Evolutionary conservation across 2,888 invertebrate genomes (phyloP).

Genomic region (Stenotaenia linearis): DNA sequence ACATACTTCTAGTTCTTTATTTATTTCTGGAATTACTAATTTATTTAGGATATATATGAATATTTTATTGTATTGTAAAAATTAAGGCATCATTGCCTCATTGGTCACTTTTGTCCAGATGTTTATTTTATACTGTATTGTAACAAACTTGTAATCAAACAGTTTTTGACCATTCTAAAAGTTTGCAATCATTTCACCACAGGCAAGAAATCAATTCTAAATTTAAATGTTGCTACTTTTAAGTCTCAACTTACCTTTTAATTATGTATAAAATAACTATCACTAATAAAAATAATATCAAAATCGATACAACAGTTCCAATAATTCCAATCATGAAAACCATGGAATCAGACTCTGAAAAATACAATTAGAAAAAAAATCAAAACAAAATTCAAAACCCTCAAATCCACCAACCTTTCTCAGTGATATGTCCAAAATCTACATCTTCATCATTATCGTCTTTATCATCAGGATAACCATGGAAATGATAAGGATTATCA

Average conservation of each 20-base stretch:
- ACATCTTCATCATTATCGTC: background rate
- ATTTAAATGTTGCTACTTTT: too few species aligned
- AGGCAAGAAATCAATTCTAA: too few species aligned
- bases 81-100: too few species aligned
- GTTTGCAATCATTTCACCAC: too few species aligned
- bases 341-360: constrained; percentile 7
- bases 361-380: background rate
- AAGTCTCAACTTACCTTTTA: background rate
- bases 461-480: background rate
- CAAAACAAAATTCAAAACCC: background rate
- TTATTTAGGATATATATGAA: too few species aligned
- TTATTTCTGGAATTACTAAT: too few species aligned
- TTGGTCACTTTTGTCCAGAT: too few species aligned
- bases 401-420: background rate
- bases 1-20: too few species aligned
- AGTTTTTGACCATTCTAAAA: too few species aligned
- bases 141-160: too few species aligned
- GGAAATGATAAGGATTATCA: background rate
- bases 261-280: background rate
- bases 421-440: background rate
- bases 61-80: too few species aligned
- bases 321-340: constrained; percentile 10
- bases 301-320: background rate
- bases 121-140: too few species aligned
- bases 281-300: background rate